Evolutionary conservation across 2,888 invertebrate species (phyloP).

Genomic region (Cheilosia urbana): DNA sequence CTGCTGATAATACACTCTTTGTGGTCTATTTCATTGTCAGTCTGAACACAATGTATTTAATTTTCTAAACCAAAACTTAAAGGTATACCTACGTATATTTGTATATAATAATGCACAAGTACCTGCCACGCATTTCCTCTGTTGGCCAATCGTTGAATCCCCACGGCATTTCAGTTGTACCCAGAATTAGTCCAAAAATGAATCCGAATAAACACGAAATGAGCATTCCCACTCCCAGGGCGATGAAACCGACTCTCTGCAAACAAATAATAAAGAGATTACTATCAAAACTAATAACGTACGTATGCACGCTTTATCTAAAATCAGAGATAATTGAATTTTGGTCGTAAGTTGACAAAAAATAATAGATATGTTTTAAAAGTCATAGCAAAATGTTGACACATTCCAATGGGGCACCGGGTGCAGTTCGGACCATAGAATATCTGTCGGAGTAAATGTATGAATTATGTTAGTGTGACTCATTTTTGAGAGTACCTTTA

Average conservation of each 20-base stretch:
- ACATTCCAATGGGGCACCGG: background rate
- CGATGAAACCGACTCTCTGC: slow-evolving; percentile 88
- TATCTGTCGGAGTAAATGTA: too few relatives aligned
- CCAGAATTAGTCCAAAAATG: slow-evolving; percentile 90
- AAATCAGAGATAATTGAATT: background rate
- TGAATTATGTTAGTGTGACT: too few relatives aligned
- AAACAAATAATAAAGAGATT: slow-evolving; percentile 59
- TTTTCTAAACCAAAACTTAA: background rate
- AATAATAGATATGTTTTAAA: background rate
- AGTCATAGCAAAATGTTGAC: background rate
- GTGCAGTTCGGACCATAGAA: too few relatives aligned
- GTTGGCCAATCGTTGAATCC: slow-evolving; percentile 91
- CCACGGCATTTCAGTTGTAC: slow-evolving; percentile 90
- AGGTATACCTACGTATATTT: too few relatives aligned
- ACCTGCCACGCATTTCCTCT: slow-evolving; percentile 91
- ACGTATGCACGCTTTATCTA: background rate
- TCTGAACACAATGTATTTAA: background rate
- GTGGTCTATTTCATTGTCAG: too few relatives aligned
- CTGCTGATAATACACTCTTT: too few relatives aligned
- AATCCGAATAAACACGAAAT: slow-evolving; percentile 92
- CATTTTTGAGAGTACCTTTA: too few relatives aligned
- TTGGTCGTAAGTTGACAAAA: background rate
- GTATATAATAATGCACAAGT: slow-evolving; percentile 42
- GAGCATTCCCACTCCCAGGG: slow-evolving; percentile 88
- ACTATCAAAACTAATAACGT: background rate